phyloP scores from a whole-genome alignment of 2,888 invertebrate genomes.

The Chymomyza caudatula region DNA sequence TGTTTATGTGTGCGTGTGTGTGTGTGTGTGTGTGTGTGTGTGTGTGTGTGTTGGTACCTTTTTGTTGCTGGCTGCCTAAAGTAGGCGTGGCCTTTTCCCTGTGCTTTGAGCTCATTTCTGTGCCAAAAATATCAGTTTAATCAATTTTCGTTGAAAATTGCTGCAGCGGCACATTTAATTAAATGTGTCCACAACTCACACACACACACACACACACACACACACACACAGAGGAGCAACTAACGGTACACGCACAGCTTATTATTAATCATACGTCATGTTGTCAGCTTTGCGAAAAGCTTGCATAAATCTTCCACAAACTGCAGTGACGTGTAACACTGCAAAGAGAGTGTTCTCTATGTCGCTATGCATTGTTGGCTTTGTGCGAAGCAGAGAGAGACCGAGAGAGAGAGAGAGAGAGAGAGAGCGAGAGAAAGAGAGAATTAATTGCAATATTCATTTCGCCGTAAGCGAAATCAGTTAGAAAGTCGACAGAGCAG shows the following conservation, averaged over 20 bases:
- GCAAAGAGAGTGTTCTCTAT: neutral
- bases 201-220: neutral
- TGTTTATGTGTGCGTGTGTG: neutral
- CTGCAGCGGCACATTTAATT: constrained; percentile 41
- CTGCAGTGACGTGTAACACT: constrained; percentile 46
- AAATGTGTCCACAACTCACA: constrained; percentile 28
- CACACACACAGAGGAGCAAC: neutral
- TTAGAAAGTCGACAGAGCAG: no score
- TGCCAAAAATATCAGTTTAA: neutral
- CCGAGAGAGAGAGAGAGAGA: neutral
- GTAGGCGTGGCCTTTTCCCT: neutral
- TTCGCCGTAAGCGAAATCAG: no score
- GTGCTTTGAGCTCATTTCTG: constrained; percentile 20
- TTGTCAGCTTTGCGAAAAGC: constrained; percentile 63
- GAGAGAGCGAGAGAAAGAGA: neutral
- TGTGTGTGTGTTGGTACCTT: neutral
- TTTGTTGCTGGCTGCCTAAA: neutral
- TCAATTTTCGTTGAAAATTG: neutral
- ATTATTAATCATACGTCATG: constrained; percentile 65
- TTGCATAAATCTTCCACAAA: constrained; percentile 61
- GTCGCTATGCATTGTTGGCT: neutral
- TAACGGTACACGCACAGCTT: constrained; percentile 23
- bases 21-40: neutral
- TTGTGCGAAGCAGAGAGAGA: neutral
- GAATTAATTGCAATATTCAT: neutral